Base-by-base conservation (phyloP, 1,140 invertebrate species). In the Drosophila simulans region DNA sequence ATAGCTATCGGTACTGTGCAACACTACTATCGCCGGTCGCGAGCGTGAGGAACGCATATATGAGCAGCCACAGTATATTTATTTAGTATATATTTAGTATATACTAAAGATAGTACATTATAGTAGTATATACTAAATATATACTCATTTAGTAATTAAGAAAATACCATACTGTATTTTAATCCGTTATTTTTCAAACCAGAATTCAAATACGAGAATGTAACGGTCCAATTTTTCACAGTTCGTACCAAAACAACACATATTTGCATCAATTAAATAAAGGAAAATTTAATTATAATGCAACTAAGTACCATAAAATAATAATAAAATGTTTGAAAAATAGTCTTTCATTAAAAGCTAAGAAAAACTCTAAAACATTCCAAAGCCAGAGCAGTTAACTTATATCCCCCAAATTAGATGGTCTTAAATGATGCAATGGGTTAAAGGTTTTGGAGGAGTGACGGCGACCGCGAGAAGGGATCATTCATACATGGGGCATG, bases 401-500 rank as follows among this genome's bases (percentile, higher is more conserved):
- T 37, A 31, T 10, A 15, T 4, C 22, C 25, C 25, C n/a, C 10
- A 31, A 15, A 49, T 15, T 12, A 5, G 1, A 42, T 17, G 40
- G 8, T n/a, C 10, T 1, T 11, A 45, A 45, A 10, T 12, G 4
- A 35, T 52, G 35, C 12, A 20, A 52, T 17, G 31, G 13, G 12
- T 20, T 39, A 10, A 20, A 3, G 49, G 11, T 12, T 17, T 20
- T 35, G 57, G 46, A n/a, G n/a, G 31, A 34, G 25, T 27, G n/a
- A 34, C 48, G 11, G 25, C 52, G 58, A 62, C 34, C 49, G 40
- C 40, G n/a, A 40, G n/a, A 55, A 13, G 46, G 54, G 51, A 56
- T 27, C 60, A 63, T 63, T 64, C 53, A 65, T 58, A 65, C 55
- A 65, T 46, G 55, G 31, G 35, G n/a, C 37, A 42, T 56, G 59